Evolutionary conservation across 2,113 vertebrate species (phyloP).

Genomic region (Phaethornis superciliosus): DNA sequence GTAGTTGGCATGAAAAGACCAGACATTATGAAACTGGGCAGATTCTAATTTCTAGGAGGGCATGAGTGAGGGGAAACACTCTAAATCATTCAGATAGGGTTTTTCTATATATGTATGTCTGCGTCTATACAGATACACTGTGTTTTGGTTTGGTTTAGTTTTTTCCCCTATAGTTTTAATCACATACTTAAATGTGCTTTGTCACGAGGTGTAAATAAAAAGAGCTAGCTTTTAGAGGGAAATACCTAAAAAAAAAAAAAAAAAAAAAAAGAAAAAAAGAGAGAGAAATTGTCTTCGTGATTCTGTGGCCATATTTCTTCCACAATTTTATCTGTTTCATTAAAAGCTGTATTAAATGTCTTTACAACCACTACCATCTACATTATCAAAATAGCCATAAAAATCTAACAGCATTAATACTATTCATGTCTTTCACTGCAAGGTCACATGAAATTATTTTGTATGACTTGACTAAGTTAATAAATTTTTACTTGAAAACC

Average conservation of each 20-base stretch:
- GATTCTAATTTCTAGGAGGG: neutral
- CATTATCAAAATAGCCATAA: neutral
- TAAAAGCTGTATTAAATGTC: neutral
- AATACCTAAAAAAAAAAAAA: neutral
- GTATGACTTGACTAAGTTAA: neutral
- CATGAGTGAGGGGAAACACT: neutral
- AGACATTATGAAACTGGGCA: neutral
- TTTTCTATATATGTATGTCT: neutral
- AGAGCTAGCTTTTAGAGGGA: neutral
- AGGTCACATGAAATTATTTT: neutral
- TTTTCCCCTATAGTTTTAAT: neutral
- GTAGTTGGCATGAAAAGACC: slow-evolving; percentile 16
- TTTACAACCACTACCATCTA: neutral
- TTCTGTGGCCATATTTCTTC: neutral
- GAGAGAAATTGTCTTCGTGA: neutral
- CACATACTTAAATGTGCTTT: neutral
- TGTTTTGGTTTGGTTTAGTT: neutral
- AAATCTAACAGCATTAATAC: neutral
- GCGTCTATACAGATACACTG: neutral
- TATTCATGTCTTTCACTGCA: neutral
- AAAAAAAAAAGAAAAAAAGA: no score
- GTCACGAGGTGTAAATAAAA: neutral
- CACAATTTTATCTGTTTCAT: neutral
- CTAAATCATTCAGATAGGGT: neutral
- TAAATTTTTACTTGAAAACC: neutral